Conservation (phyloP, 2,888 invertebrate species). For the Rotaria magnacalcarata region DNA sequence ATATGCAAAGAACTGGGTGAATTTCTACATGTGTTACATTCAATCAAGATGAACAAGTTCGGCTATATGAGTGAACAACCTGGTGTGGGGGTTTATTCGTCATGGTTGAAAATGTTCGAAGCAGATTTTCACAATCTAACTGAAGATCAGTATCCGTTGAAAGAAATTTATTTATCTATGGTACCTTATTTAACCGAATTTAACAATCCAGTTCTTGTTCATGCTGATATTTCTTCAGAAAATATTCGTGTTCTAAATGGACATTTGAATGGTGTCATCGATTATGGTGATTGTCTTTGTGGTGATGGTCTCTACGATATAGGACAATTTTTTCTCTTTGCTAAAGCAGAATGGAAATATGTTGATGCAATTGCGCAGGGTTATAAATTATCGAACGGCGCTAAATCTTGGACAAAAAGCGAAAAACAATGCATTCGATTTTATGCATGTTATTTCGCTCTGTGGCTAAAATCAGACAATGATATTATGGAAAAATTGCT, state of each 20-base stretch:
- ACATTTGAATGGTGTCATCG: not conserved
- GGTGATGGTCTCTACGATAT: not conserved
- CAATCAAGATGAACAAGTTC: not conserved
- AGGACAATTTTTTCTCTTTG: not conserved
- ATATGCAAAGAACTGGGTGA: not conserved
- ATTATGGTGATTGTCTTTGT: not conserved
- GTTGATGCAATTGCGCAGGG: not conserved
- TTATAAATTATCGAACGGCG: not conserved
- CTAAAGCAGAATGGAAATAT: not conserved
- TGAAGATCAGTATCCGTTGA: not conserved
- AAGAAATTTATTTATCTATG: not conserved
- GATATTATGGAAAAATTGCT: not conserved
- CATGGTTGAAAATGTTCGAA: not conserved
- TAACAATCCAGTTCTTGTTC: not conserved
- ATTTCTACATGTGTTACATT: not conserved
- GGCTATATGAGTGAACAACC: not conserved
- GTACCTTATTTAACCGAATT: not conserved
- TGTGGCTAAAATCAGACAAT: not conserved
- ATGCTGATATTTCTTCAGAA: not conserved
- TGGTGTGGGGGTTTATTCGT: not conserved
- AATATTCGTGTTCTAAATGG: not conserved
- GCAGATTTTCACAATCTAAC: not conserved
- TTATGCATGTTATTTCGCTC: not conserved
- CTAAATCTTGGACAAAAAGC: not conserved
- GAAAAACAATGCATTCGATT: not conserved